These are phyloP conservation scores for Drosophila murphyi DNA, from an alignment of 1,140 invertebrate species.

Conservation along the genomic window DNA sequence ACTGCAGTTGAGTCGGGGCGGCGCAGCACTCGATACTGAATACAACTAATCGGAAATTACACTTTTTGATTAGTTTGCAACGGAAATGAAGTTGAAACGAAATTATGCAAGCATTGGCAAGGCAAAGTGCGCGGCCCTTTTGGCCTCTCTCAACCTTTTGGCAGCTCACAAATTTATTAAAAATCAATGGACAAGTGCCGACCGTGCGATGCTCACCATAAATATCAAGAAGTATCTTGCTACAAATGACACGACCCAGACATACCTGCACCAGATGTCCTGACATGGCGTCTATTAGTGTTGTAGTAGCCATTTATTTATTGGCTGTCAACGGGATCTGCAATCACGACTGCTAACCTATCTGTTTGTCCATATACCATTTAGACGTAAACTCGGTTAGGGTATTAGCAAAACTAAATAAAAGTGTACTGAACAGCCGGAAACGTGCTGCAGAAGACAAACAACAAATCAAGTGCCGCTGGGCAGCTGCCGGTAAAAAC, in stretches of 20 bases:
- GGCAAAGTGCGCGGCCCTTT: conserved; percentile 54
- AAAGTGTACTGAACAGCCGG: conserved; percentile 54
- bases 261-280: conserved; percentile 5
- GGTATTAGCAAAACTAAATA: conserved; percentile 66
- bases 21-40: conserved; percentile 62
- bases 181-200: conserved; percentile 68
- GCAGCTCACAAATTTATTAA: conserved; percentile 77
- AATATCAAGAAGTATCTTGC: conserved; percentile 57
- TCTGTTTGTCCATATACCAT: conserved; percentile 2
- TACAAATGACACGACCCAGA: background rate
- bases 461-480: conserved; percentile 79
- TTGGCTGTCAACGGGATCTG: background rate
- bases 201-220: conserved; percentile 48
- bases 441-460: conserved; percentile 78
- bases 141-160: conserved; percentile 31
- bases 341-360: background rate
- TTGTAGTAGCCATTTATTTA: background rate
- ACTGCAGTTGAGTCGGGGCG: conserved; percentile 27
- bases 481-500: conserved; percentile 65
- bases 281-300: too few relatives aligned
- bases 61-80: conserved; percentile 83
- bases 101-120: conserved; percentile 65
- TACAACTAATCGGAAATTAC: conserved; percentile 83
- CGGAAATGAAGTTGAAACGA: conserved; percentile 82
- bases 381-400: background rate